phyloP scores from a whole-genome alignment of 2,113 vertebrate species.

The Rhinogobius similis region DNA sequence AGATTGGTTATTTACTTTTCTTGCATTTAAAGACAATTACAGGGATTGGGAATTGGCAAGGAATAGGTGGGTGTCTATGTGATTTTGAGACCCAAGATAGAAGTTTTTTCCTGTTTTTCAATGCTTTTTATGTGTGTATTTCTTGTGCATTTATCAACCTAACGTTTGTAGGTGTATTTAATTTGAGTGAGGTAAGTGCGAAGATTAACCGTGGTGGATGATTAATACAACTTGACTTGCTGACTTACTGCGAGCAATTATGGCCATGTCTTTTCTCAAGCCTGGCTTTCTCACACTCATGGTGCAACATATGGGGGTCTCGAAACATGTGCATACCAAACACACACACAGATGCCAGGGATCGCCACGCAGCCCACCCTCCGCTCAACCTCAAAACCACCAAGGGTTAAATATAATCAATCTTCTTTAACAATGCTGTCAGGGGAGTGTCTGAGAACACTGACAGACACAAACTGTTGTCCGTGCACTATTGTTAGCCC shows the following conservation, averaged over 20 bases:
- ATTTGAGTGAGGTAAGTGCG: conserved; percentile 66
- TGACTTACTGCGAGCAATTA: conserved; percentile 77
- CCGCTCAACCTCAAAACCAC: conserved; percentile 75
- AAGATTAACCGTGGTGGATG: conserved; percentile 70
- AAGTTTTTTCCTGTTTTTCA: not conserved
- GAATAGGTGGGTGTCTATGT: no score
- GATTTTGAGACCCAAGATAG: no score
- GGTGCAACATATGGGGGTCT: conserved; percentile 55
- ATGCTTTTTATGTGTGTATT: not conserved
- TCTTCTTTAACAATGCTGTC: conserved; percentile 80
- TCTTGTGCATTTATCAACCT: not conserved
- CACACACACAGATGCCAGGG: conserved; percentile 55
- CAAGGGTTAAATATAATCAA: conserved; percentile 80
- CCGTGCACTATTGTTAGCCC: conserved; percentile 8
- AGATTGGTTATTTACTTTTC: not conserved
- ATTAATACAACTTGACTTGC: conserved; percentile 78
- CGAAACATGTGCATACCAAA: conserved; percentile 68
- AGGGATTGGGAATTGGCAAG: no score
- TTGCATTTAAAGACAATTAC: no score
- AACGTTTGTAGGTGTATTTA: conserved; percentile 13
- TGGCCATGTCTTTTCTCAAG: conserved; percentile 76
- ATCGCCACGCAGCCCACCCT: conserved; percentile 63
- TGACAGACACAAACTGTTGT: conserved; percentile 61
- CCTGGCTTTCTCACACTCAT: conserved; percentile 69
- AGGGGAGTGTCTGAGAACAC: conserved; percentile 60